A percentile compares a stretch with the other conserved stretches of the same genome.
phyloP scores from a whole-genome alignment of 2,113 vertebrate genomes.

The Choloepus hoffmanni region DNA sequence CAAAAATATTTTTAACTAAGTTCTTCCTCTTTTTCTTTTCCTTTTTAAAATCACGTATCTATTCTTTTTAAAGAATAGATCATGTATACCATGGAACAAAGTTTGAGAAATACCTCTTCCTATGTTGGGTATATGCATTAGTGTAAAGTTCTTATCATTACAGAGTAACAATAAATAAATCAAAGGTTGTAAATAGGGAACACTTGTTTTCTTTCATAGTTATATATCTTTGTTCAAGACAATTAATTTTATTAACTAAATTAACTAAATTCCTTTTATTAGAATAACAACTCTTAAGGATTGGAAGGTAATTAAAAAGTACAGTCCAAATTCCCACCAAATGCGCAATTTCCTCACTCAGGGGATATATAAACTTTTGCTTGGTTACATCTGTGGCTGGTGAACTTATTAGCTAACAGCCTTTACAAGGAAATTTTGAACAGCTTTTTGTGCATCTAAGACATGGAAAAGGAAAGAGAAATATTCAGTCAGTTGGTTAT shows the following conservation, averaged over 20 bases:
- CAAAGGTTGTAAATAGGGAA: background rate
- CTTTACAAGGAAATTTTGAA: background rate
- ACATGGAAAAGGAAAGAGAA: background rate
- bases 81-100: background rate
- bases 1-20: background rate
- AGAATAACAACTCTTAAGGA: background rate
- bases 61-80: background rate
- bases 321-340: background rate
- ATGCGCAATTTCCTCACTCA: background rate
- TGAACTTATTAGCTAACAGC: background rate
- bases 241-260: background rate
- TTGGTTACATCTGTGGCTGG: background rate
- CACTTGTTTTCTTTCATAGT: background rate
- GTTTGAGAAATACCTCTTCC: background rate
- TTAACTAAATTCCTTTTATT: background rate
- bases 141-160: background rate
- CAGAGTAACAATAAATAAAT: background rate
- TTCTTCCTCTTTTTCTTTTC: background rate
- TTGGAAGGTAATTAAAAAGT: background rate
- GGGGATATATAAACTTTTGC: background rate
- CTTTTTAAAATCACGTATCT: background rate
- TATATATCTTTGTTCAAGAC: background rate
- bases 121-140: background rate
- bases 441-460: background rate
- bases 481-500: background rate